phyloP scores from a whole-genome alignment of 2,888 invertebrate species.

The Cryptocephalus moraei region DNA sequence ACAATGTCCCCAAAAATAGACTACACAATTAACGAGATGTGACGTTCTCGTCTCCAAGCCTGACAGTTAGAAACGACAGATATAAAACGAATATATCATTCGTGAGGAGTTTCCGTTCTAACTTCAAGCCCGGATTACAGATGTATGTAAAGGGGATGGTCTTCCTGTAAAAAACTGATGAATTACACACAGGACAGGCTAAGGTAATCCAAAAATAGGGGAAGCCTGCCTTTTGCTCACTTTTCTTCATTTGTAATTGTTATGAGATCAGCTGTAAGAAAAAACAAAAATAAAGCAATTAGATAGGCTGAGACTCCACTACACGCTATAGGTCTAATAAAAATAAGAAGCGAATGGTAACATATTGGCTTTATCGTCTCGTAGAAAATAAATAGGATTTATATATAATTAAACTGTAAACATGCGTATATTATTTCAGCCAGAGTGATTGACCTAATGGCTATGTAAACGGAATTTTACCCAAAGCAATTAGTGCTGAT shows the following conservation, averaged over 20 bases:
- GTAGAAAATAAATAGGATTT: no score
- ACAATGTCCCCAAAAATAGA: slow-evolving; percentile 6
- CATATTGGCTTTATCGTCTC: no score
- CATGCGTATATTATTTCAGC: no score
- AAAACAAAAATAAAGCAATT: slow-evolving; percentile 30
- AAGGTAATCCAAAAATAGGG: slow-evolving; percentile 3
- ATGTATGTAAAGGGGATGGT: slow-evolving; percentile 1
- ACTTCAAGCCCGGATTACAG: neutral
- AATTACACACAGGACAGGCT: slow-evolving; percentile 10
- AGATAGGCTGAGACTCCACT: slow-evolving; percentile 8
- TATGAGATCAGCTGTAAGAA: slow-evolving; percentile 29
- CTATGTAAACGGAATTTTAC: no score
- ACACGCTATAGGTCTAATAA: slow-evolving; percentile 1
- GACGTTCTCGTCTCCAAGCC: slow-evolving; percentile 8
- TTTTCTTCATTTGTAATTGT: slow-evolving; percentile 12
- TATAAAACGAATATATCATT: neutral
- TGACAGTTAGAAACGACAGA: slow-evolving; percentile 1
- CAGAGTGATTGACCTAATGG: no score
- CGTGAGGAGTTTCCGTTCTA: no score
- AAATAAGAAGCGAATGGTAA: neutral
- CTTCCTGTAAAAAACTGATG: slow-evolving; percentile 12
- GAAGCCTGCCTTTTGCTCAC: slow-evolving; percentile 1
- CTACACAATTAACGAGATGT: slow-evolving; percentile 2
- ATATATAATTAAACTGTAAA: no score
- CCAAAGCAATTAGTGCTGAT: no score